Conservation (phyloP, 1,140 invertebrate genomes). For the Sogatella furcifera region DNA sequence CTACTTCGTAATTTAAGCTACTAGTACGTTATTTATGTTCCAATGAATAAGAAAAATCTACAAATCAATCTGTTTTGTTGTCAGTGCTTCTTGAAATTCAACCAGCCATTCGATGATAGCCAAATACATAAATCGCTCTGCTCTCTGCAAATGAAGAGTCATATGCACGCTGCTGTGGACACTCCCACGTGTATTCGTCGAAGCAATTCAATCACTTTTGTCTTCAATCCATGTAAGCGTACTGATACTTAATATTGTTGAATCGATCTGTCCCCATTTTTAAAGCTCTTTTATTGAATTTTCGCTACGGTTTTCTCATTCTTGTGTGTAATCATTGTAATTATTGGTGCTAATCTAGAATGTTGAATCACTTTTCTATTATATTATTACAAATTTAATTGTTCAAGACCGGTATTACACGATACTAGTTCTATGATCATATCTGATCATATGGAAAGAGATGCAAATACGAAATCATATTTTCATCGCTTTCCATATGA, state of each 20-base stretch:
- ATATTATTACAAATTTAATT: too few relatives aligned
- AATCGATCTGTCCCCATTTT: constrained; percentile 5
- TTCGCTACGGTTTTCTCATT: constrained; percentile 2
- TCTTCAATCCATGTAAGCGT: constrained; percentile 33
- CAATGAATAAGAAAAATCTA: too few relatives aligned
- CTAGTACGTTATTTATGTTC: too few relatives aligned
- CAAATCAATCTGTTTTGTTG: constrained; percentile 18
- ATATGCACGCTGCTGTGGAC: constrained; percentile 81
- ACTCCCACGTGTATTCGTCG: constrained; percentile 68
- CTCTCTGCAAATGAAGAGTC: constrained; percentile 69
- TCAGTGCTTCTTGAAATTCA: constrained; percentile 44
- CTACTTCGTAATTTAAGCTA: too few relatives aligned
- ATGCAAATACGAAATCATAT: too few relatives aligned
- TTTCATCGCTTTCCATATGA: too few relatives aligned
- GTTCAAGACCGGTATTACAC: too few relatives aligned
- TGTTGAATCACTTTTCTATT: too few relatives aligned
- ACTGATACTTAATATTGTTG: too few relatives aligned
- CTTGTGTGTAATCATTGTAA: neutral
- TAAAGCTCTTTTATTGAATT: neutral
- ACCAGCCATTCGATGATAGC: constrained; percentile 41
- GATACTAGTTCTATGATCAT: too few relatives aligned
- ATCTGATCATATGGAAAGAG: too few relatives aligned
- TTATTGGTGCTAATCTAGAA: neutral
- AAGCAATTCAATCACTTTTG: constrained; percentile 30
- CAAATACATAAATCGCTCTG: constrained; percentile 64